Conservation (phyloP, 2,797 vertebrate genomes). For the Neomorphus geoffroyi region DNA sequence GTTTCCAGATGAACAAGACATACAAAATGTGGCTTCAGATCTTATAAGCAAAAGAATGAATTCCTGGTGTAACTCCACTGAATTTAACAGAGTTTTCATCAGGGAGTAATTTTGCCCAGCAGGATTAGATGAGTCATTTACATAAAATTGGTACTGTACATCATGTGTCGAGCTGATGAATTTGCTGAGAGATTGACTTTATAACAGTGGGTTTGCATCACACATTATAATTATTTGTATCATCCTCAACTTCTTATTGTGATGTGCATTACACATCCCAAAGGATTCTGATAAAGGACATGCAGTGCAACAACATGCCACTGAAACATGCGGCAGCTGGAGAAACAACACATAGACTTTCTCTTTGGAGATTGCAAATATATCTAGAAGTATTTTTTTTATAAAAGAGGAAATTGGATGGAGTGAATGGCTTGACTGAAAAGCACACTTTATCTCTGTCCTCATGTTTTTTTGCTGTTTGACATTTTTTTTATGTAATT, state of each 20-base stretch:
- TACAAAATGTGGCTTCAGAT: slow-evolving; percentile 46
- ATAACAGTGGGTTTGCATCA: slow-evolving; percentile 54
- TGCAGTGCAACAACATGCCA: slow-evolving; percentile 13
- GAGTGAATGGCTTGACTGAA: slow-evolving; percentile 5
- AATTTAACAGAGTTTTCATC: slow-evolving; percentile 45
- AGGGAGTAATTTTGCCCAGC: slow-evolving; percentile 57
- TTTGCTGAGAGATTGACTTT: slow-evolving; percentile 67
- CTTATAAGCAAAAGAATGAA: slow-evolving; percentile 43
- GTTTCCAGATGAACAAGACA: slow-evolving; percentile 44
- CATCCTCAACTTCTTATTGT: slow-evolving; percentile 42
- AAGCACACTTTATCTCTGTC: neutral
- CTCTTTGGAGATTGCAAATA: slow-evolving; percentile 19
- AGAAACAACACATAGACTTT: slow-evolving; percentile 22
- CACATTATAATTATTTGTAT: slow-evolving; percentile 72
- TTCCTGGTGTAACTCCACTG: slow-evolving; percentile 7
- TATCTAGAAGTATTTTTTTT: slow-evolving; percentile 34
- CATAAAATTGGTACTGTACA: slow-evolving; percentile 58
- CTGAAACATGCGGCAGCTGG: slow-evolving; percentile 13
- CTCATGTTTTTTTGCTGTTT: neutral
- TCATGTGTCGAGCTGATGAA: slow-evolving; percentile 37
- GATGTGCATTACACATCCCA: slow-evolving; percentile 41
- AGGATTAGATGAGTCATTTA: slow-evolving; percentile 67
- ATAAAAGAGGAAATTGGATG: neutral
- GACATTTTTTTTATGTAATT: neutral
- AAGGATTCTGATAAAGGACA: slow-evolving; percentile 53